Conservation (phyloP, 1,140 invertebrate genomes). For the Lasaia peninsularis region DNA sequence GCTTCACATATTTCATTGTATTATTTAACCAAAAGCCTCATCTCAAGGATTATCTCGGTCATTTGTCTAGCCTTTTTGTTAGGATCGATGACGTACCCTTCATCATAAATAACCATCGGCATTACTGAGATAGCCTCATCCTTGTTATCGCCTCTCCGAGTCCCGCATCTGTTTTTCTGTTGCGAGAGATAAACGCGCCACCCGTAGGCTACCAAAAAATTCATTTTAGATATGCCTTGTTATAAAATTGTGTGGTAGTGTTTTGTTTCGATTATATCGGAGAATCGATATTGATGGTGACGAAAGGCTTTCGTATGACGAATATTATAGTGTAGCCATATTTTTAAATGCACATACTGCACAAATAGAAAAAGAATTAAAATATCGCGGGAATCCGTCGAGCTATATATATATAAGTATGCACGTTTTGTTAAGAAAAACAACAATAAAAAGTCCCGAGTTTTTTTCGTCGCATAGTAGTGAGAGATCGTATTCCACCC, state of each 20-base stretch:
- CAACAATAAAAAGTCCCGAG: too few relatives aligned
- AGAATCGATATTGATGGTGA: not conserved
- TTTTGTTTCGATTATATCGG: not conserved
- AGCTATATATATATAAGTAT: too few relatives aligned
- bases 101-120: slow-evolving; percentile 70
- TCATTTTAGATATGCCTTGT: slow-evolving; percentile 1
- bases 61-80: slow-evolving; percentile 72
- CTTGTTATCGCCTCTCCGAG: slow-evolving; percentile 55
- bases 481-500: too few relatives aligned
- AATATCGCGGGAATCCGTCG: too few relatives aligned
- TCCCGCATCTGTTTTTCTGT: slow-evolving; percentile 66
- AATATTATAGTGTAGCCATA: too few relatives aligned
- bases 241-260: slow-evolving; percentile 1
- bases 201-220: slow-evolving; percentile 43
- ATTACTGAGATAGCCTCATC: slow-evolving; percentile 60
- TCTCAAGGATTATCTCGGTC: slow-evolving; percentile 57
- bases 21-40: slow-evolving; percentile 33
- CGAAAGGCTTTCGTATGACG: not conserved
- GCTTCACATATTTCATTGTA: slow-evolving; percentile 5
- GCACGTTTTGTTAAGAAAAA: too few relatives aligned
- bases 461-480: too few relatives aligned
- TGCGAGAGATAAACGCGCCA: slow-evolving; percentile 64
- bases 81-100: slow-evolving; percentile 44
- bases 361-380: too few relatives aligned
- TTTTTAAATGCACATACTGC: too few relatives aligned